A percentile compares a stretch with the other conserved stretches of the same genome.
Conservation (phyloP, 92 coral and sea anemone species). For the Porites rus region DNA sequence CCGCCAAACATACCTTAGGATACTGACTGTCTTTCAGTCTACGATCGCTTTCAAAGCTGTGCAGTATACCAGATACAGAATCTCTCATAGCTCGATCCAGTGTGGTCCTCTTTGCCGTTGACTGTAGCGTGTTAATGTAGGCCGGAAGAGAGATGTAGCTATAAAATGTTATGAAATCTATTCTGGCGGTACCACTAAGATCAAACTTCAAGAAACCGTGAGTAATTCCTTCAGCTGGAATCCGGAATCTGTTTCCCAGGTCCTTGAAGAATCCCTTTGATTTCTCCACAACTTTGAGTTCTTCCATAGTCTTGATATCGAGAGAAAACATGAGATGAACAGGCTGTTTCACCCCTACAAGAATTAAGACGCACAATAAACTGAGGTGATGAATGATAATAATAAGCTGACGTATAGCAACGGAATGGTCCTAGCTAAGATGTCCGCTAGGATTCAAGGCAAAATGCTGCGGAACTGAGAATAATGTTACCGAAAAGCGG, state of each 20-base stretch:
- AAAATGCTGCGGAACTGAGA: too few species aligned
- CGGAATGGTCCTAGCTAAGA: too few species aligned
- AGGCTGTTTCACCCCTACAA: conserved; percentile 78
- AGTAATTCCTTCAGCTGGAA: conserved; percentile 78
- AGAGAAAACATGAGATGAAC: conserved; percentile 86
- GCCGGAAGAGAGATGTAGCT: conserved; percentile 75
- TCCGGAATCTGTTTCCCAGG: conserved; percentile 83
- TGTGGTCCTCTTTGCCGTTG: conserved; percentile 65
- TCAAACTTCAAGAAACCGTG: conserved; percentile 79
- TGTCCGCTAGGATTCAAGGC: too few species aligned
- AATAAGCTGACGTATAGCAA: too few species aligned
- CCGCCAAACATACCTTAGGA: conserved; percentile 63
- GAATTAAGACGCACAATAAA: too few species aligned
- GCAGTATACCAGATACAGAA: conserved; percentile 73
- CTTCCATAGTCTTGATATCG: conserved; percentile 77
- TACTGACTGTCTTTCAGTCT: conserved; percentile 56
- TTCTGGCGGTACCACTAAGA: conserved; percentile 67
- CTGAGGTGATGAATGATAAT: not conserved
- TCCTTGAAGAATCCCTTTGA: conserved; percentile 79
- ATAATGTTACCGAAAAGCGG: too few species aligned
- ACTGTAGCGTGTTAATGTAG: conserved; percentile 74
- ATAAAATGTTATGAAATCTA: conserved; percentile 62
- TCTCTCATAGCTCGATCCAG: conserved; percentile 84
- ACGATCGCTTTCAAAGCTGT: conserved; percentile 65
- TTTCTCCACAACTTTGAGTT: conserved; percentile 55